Conservation (phyloP, 2,888 invertebrate genomes). For the Idaea biselata region DNA sequence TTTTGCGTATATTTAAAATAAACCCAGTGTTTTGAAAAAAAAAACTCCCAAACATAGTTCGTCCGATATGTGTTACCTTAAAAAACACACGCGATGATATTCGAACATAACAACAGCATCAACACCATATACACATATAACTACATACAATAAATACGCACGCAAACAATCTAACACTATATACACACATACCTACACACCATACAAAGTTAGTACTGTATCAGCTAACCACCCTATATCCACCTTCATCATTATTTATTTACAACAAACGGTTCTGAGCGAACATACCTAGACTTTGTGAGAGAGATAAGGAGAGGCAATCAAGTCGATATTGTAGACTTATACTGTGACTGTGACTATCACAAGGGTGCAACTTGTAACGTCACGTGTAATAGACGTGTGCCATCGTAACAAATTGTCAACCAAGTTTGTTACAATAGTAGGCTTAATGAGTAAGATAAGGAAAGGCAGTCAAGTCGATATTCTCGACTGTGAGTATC, state of each 20-base stretch:
- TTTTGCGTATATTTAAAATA: no score
- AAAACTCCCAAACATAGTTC: no score
- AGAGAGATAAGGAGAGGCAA: conserved; percentile 18
- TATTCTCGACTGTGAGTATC: not conserved
- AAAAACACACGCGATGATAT: no score
- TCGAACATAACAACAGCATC: no score
- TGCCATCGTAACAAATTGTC: not conserved
- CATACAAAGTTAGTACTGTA: conserved; percentile 14
- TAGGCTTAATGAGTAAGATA: conserved; percentile 24
- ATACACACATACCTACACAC: conserved; percentile 12
- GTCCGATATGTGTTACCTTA: no score
- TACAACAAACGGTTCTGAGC: conserved; percentile 33
- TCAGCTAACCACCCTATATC: conserved; percentile 27
- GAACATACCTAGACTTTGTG: conserved; percentile 22
- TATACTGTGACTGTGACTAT: not conserved
- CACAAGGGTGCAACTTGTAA: not conserved
- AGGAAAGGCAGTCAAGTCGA: conserved; percentile 4
- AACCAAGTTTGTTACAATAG: not conserved
- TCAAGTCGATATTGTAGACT: not conserved
- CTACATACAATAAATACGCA: not conserved
- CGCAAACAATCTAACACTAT: not conserved
- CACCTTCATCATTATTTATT: conserved; percentile 42
- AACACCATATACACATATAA: not conserved
- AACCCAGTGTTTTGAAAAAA: no score
- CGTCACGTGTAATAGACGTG: not conserved